These are phyloP conservation scores for Druceiella hillmani DNA, from an alignment of 2,888 invertebrate genomes.

Conservation along the genomic window DNA sequence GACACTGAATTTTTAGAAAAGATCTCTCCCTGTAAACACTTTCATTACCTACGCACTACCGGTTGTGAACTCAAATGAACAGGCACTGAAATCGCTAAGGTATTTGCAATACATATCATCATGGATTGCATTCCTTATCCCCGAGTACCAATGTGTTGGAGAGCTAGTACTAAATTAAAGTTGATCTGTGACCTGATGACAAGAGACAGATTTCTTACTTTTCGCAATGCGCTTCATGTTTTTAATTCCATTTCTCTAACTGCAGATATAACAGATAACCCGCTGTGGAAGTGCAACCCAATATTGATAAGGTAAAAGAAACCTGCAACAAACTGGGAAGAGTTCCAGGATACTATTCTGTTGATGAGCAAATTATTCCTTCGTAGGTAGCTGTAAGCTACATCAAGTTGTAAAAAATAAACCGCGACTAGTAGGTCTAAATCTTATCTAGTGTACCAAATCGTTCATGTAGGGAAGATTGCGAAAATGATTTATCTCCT, in stretches of 20 bases:
- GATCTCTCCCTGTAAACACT: no score
- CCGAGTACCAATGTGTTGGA: conserved; percentile 7
- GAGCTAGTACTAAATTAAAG: conserved; percentile 2
- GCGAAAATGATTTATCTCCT: no score
- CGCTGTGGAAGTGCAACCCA: conserved; percentile 7
- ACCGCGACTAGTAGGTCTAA: no score
- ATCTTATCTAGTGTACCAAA: no score
- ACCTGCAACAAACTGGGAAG: conserved; percentile 4
- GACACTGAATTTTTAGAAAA: no score
- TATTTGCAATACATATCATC: conserved; percentile 2
- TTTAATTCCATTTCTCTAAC: conserved; percentile 2
- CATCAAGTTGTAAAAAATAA: no score
- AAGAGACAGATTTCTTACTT: conserved; percentile 7
- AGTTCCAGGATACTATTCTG: conserved; percentile 6
- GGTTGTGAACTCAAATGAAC: conserved; percentile 7
- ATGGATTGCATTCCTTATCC: conserved; percentile 9
- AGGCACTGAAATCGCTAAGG: conserved; percentile 2
- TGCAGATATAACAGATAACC: conserved; percentile 1
- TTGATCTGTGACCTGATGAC: conserved; percentile 4
- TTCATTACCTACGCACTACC: no score
- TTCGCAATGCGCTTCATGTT: conserved; percentile 7
- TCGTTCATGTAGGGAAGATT: no score
- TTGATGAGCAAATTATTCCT: conserved; percentile 9
- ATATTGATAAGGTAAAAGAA: conserved; percentile 5
- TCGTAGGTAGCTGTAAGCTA: no score